Evolutionary conservation across 2,888 invertebrate genomes (phyloP), one percentile per base, ranked within the genome.

Genomic region (Drosophila quinaria): DNA sequence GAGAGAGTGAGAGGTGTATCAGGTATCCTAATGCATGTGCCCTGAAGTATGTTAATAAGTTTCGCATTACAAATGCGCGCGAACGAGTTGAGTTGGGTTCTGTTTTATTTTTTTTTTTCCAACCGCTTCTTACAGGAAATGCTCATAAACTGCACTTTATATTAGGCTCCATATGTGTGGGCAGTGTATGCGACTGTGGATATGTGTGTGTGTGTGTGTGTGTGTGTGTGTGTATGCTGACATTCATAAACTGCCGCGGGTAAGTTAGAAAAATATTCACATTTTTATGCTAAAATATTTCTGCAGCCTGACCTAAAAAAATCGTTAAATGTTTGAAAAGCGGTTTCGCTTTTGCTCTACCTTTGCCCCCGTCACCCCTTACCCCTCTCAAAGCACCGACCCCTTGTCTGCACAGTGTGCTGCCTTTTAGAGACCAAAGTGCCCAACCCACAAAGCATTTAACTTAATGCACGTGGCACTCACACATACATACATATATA

Each of bases 311-410:
- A 84, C 89, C 84, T 84, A 84, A 84, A 84, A 88, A 84, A 62
- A 80, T 89, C 82, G 87, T 89, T 89, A 89, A 84, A 89, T 87
- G 84, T 84, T 89, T 87, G 84, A 84, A 84, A 89, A 84, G 76
- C 79, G 82, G 70, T 78, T 84, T 72, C 72, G 46, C 64, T 70
- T 69, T 70, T 59, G 49, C 70, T 75, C 39, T 46, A 49, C 37
- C 62, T 31, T 42, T 17, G 17, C 74, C 58, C 44, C 44, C n/a
- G n/a, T 41, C 49, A 31, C 44, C 44, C 35, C 42, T 11, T 44
- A 15, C 42, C 22, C 13, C 54, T 33, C 17, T n/a, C 50, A 41
- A 10, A 25, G n/a, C 8, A 17, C 42, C 51, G 17, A 25, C 42
- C 33, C 49, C 44, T 54, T 31, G 19, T 22, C n/a, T 22, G 58